Base-by-base conservation (phyloP, 2,797 vertebrate species). In the Steatocranus sp. region DNA sequence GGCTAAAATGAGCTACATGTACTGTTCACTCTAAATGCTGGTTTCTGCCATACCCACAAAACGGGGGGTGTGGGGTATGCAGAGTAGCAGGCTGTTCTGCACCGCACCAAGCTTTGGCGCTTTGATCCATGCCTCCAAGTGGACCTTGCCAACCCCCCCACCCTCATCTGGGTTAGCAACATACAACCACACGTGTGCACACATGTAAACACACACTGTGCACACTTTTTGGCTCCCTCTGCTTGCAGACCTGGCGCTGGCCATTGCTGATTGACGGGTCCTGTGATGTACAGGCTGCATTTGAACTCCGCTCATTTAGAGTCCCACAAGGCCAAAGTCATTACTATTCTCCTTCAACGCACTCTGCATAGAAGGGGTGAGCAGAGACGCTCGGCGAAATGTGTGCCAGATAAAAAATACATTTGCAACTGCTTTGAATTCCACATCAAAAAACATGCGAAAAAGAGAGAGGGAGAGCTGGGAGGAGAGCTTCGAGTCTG, bases 391-490 rank as follows among this genome's bases (percentile, higher is more conserved):
- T 95, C 92, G 92, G 96, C 95, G 95, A 97, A 97, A 94, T 93
- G 91, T 91, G 96, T 66, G 92, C 96, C 89, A 97, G 97, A 98
- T 97, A 96, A 98, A 98, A 95, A 95, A 96, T 93, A 95, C 93
- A 98, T 97, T 96, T 97, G 97, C 97, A 96, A 96, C 76, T 90
- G 90, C 98, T 98, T 98, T 98, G 97, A 98, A 97, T 98, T 96
- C 88, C 78, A 97, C 97, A 97, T 98, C 96, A 95, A 91, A 93
- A 97, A 86, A 86, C 83, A 83, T 49, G 79, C 4, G 82, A 18
- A 61, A 56, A 43, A 34, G 84, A 80, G 56, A 6, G 82, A 25
- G 80, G n/a, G 43, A 36, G 32, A 41, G 43, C 23, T 10, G 63
- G 38, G 50, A 50, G 27, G 50, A 63, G 41, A 30, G 73, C 66